A percentile compares a stretch with the other conserved stretches of the same genome.
These are phyloP conservation scores for Gonioctena quinquepunctata DNA, from an alignment of 1,140 invertebrate genomes.

Conservation along the genomic window DNA sequence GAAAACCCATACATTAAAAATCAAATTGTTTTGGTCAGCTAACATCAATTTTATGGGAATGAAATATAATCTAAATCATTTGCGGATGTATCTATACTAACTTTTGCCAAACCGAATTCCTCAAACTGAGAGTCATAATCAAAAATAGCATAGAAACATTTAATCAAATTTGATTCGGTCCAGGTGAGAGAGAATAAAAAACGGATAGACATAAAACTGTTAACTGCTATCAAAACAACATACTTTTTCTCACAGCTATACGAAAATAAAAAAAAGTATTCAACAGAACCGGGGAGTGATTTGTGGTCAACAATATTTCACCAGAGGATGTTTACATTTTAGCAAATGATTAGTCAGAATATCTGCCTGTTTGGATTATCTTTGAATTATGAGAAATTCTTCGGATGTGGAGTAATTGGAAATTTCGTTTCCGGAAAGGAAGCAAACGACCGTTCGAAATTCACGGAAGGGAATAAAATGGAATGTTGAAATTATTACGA, in stretches of 20 bases:
- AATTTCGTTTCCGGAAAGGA: background rate
- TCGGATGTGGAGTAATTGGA: background rate
- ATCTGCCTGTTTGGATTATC: background rate
- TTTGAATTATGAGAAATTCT: background rate
- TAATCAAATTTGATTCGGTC: background rate
- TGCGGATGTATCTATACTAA: no score
- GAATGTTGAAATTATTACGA: no score
- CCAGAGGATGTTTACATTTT: background rate
- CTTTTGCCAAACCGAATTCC: background rate
- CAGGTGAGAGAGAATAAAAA: background rate
- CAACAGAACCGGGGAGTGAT: background rate
- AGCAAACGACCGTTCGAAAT: background rate
- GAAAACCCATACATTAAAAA: no score
- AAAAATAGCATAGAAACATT: background rate
- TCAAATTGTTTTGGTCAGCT: no score
- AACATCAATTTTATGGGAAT: no score
- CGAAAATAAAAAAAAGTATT: no score
- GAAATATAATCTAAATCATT: no score
- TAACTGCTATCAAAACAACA: background rate
- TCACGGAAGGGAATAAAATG: no score
- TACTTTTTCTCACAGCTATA: background rate
- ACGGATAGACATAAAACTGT: background rate
- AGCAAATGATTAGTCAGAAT: background rate
- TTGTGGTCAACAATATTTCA: background rate
- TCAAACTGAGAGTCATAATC: background rate